Base-by-base conservation (phyloP, 2,888 invertebrate genomes). In the Coenonympha glycerion region DNA sequence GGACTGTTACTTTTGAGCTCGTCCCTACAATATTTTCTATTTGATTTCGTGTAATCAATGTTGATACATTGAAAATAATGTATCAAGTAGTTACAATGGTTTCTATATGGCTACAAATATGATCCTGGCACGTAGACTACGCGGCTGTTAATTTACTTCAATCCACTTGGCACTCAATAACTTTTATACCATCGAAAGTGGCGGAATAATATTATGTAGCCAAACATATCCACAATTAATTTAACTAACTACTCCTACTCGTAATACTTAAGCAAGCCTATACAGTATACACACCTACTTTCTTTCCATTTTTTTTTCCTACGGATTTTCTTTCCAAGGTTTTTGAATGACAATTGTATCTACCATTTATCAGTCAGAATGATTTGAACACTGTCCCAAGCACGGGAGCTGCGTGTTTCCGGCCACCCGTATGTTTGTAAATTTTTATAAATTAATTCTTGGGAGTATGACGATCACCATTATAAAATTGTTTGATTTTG, bases 151-250 rank as follows among this genome's bases (percentile, higher is more conserved):
- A 71, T 63, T 67, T 68, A 66, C 71, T 76, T 83, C 82, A 84
- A 67, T 75, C 74, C 71, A 76, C 71, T 85, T 84, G 86, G 84
- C 85, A 86, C 81, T 69, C 79, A 72, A 79, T 79, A 78, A 79
- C 74, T 79, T 73, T 75, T 68, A 65, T 60, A 66, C 60, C 65
- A 63, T 66, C 66, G 63, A 67, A 62, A 73, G 71, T 73, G 71
- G 69, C 67, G 69, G 65, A 72, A 76, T 81, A 74, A 77, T 79
- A 76, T 76, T 76, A 53, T 40, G 49, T 37, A 49, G 42, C 49
- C 50, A 57, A n/a, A 41, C 36, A 39, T 22, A 30, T 53, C 42
- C 11, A 13, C 34, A 54, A 56, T 49, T 57, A 58, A 59, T 56
- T 56, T 37, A 37, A 41, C 33, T 13, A 34, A n/a, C n/a, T n/a